Base-by-base conservation (phyloP, 2,888 invertebrate species). In the Caenorhabditis zanzibari region DNA sequence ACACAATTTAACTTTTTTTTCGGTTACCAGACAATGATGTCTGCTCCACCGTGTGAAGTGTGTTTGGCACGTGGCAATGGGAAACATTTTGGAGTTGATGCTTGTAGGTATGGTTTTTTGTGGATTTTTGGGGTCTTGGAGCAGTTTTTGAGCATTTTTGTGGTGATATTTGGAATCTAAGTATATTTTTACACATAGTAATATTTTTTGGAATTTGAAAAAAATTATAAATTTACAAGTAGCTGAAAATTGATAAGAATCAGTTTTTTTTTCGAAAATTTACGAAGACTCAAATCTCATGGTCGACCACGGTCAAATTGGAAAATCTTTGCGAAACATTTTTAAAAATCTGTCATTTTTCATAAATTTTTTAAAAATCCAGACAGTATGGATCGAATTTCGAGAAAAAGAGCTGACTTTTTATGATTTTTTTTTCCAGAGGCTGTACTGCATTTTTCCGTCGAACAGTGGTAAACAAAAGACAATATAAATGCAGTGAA, bases 1-100 rank as follows among this genome's bases (percentile, higher is more conserved):
- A 32, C 19, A 32, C 32, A n/a, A 3, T 26, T n/a, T 9, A 12
- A 14, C 28, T 12, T 14, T 52, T 32, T 14, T 22, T 52, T 35
- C 26, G 19, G 32, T 7, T 26, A 16, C 5, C 16, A 64, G 26
- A 32, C n/a, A 58, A 32, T 32, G 35, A 58, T 32, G 35, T 32
- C n/a, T 28, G 14, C 14, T 52, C 22, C 47, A n/a, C 63, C 66
- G 22, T 66, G 66, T 66, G 66, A 35, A 35, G 44, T 66, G 1
- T 66, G 66, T 52, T 16, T 66, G 12, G 9, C 66, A n/a, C 44
- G 26, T 52, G 66, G 66, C 32, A 66, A 66, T 66, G 66, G 66
- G 3, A 66, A 66, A 22, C 66, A 66, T 32, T 66, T 66, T 49
- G 66, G 66, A 5, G 66, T 66, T 22, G 66, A 66, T 66, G 66